Evolutionary conservation across 2,888 invertebrate genomes (phyloP), one percentile per base, ranked within the genome.

Genomic region (Cryptus armator): DNA sequence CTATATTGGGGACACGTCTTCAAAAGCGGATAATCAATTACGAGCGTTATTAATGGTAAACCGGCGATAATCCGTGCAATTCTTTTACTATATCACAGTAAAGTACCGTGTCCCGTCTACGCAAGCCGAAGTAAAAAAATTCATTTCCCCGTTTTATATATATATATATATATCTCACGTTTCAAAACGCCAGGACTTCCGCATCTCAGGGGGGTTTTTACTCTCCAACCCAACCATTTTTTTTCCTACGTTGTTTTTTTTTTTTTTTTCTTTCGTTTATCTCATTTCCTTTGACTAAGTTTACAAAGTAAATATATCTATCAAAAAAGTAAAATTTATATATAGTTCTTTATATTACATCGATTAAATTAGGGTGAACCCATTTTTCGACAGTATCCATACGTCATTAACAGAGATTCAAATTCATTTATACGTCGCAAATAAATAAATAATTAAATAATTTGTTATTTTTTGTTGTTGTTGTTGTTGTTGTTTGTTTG

Each of bases 401-500:
- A 90, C 87, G 89, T 86, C 89, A 89, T 82, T 87, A 88, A 88
- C 89, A 91, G 92, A 93, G 92, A 93, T 93, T 92, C 91, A 87
- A 84, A 88, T 89, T 92, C 90, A 88, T 90, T 90, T 90, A 93
- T 91, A 91, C 90, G 89, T 91, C 90, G 90, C 89, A 53, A 93
- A 93, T 93, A 93, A 93, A 93, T 93, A 93, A 93, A 93, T 93
- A 93, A 93, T 93, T 93, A 93, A 93, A 93, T 93, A 93, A 91
- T 88, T 91, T 88, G 79, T 86, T 59, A 16, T 83, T 75, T 82
- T 75, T 84, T 24, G n/a, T n/a, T n/a, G n/a, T n/a, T n/a, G 62
- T 32, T 74, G 48, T 16, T 70, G n/a, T 43, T n/a, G n/a, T 48
- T 76, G 12, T 43, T 48, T 76, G 12, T 71, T 62, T 48, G 29